Conservation (phyloP, 92 coral and sea anemone genomes). For the Porites divaricata region DNA sequence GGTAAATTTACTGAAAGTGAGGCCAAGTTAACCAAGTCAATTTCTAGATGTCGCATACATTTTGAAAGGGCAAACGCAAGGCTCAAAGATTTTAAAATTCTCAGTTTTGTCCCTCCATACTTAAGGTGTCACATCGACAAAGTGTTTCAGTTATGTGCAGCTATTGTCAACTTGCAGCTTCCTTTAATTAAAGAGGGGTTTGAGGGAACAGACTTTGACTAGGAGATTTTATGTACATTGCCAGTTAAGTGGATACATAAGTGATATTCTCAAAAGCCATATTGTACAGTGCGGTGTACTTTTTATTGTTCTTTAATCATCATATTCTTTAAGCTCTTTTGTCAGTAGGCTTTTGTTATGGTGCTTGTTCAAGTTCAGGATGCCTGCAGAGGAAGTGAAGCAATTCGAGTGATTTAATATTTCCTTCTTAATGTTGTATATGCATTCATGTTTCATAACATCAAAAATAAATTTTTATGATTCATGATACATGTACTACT, state of each 20-base stretch:
- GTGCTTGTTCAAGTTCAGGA: too few species aligned
- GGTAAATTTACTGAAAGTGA: too few species aligned
- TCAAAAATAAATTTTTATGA: constrained; percentile 11
- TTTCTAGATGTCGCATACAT: too few species aligned
- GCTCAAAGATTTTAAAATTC: too few species aligned
- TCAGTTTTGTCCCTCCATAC: too few species aligned
- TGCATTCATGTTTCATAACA: constrained; percentile 3
- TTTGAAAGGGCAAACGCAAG: too few species aligned
- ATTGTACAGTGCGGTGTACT: not conserved
- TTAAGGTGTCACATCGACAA: constrained; percentile 42
- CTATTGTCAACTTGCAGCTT: constrained; percentile 60
- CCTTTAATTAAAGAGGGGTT: constrained; percentile 36
- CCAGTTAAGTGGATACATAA: constrained; percentile 12
- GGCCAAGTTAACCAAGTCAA: too few species aligned
- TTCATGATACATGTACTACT: constrained; percentile 3
- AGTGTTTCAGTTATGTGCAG: constrained; percentile 62
- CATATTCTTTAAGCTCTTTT: constrained; percentile 1
- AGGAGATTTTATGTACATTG: not conserved
- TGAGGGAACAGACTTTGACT: constrained; percentile 1
- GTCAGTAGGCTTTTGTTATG: constrained; percentile 1
- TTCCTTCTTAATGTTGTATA: not conserved
- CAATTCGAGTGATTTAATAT: constrained; percentile 8
- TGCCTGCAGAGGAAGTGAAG: constrained; percentile 17
- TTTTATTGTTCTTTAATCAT: constrained; percentile 2
- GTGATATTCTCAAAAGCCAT: constrained; percentile 2